Evolutionary conservation across 2,888 invertebrate species (phyloP), one percentile per base, ranked within the genome.

Genomic region (Ectropis crepuscularia): DNA sequence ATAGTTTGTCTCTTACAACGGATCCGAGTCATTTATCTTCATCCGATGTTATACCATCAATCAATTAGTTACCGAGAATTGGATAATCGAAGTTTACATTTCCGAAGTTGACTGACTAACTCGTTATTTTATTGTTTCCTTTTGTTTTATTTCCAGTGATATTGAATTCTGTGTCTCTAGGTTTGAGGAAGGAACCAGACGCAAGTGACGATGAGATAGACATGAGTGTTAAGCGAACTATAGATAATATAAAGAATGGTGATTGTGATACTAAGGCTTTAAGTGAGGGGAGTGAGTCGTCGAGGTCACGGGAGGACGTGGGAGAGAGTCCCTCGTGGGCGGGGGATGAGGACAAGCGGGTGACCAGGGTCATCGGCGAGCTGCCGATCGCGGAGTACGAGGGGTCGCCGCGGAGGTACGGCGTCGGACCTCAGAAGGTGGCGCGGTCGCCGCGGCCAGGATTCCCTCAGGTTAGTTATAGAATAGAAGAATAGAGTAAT

Each of bases 311-410:
- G 68, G 91, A 87, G 64, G 89, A 86, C 36, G 57, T 60, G 11
- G 88, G 85, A 48, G 88, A 79, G 11, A 88, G 92, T 59, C 88
- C 88, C 2, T 82, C 85, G n/a, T 86, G 87, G 43, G 83, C 85
- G 11, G 87, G 86, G 8, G 92, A 87, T 45, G 93, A 88, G 71
- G 92, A 86, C 60, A 87, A 85, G 77, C 77, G 90, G 71, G 94
- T 95, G 45, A 93, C 95, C 64, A 92, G 95, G 77, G 95, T 96
- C 47, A 97, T 97, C 78, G 97, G 97, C 51, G 96, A 95, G 86
- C 92, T 97, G 76, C 98, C 98, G n/a, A 98, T 98, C 75, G 97
- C 98, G 16, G 97, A 98, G 81, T 98, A 98, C 83, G 97, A 98
- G 75, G 98, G 97, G 11, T 98, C 98, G 47, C 98, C 98, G 11